Conservation (phyloP, 2,113 vertebrate species). For the Otis tarda region DNA sequence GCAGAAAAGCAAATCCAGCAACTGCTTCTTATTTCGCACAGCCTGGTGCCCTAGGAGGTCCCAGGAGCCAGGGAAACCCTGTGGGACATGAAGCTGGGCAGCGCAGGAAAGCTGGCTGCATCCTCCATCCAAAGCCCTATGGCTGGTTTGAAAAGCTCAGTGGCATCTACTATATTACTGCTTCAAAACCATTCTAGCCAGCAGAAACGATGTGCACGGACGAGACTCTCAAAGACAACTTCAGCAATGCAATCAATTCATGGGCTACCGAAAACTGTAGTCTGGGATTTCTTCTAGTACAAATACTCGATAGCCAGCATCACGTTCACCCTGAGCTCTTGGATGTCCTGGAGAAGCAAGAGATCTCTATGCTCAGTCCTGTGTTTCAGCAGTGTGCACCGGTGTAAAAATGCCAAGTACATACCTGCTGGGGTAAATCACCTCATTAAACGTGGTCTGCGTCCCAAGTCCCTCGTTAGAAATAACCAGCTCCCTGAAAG, state of each 20-base stretch:
- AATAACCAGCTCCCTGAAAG: background rate
- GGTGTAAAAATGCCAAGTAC: background rate
- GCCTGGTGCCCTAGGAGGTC: rapidly evolving
- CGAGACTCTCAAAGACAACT: background rate
- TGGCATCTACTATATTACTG: rapidly evolving
- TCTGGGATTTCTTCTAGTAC: background rate
- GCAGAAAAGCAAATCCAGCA: background rate
- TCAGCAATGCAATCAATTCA: background rate
- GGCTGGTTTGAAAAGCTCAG: background rate
- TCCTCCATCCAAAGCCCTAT: background rate
- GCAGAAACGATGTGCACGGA: rapidly evolving
- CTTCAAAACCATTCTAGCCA: background rate
- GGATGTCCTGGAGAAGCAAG: background rate
- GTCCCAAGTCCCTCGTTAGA: rapidly evolving
- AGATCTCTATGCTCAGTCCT: background rate
- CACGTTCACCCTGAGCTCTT: background rate
- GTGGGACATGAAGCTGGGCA: background rate
- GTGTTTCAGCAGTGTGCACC: background rate
- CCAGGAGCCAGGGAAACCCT: background rate
- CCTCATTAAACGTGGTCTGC: background rate
- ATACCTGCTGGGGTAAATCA: background rate
- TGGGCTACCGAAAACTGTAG: rapidly evolving
- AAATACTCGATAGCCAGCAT: background rate
- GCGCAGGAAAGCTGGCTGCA: background rate
- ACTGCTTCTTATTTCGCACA: background rate